Percentiles rank a stretch among this genome's conserved stretches.
These are phyloP conservation scores for Pasiphila rectangulata DNA, from an alignment of 2,888 invertebrate genomes.

Conservation along the genomic window DNA sequence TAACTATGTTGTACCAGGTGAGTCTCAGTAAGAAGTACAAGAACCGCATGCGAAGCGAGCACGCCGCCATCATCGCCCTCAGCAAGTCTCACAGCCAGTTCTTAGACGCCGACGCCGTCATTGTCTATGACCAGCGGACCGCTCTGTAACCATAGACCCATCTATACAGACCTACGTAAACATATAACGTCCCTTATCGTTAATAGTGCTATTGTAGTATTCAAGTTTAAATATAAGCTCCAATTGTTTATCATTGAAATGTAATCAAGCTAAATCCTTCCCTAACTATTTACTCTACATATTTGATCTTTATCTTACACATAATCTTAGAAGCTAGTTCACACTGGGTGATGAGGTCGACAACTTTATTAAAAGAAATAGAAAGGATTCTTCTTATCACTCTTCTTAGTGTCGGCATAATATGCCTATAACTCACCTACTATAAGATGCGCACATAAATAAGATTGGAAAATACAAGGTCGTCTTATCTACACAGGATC, in stretches of 20 bases:
- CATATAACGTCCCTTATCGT: constrained; percentile 3
- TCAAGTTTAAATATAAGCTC: background rate
- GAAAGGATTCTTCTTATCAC: background rate
- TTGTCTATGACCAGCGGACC: constrained; percentile 90
- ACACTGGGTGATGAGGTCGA: no score
- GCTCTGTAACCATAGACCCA: constrained; percentile 80
- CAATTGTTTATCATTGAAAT: no score
- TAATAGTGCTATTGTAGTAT: background rate
- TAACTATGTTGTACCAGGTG: no score
- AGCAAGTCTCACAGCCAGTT: constrained; percentile 86
- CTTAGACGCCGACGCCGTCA: constrained; percentile 88
- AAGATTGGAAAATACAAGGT: no score
- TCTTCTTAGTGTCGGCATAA: no score
- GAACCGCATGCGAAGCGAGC: constrained; percentile 90
- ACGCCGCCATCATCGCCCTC: constrained; percentile 90
- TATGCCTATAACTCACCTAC: no score
- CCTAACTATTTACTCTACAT: background rate
- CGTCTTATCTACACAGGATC: no score
- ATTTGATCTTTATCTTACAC: background rate
- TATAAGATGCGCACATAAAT: no score
- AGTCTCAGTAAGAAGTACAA: constrained; percentile 89
- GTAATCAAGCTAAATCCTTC: background rate
- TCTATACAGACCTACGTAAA: background rate
- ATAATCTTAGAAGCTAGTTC: background rate
- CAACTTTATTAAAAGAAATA: background rate